Percentiles rank a stretch among this genome's conserved stretches.
Conservation (phyloP, 2,113 vertebrate species). For the Pontoporia blainvillei region DNA sequence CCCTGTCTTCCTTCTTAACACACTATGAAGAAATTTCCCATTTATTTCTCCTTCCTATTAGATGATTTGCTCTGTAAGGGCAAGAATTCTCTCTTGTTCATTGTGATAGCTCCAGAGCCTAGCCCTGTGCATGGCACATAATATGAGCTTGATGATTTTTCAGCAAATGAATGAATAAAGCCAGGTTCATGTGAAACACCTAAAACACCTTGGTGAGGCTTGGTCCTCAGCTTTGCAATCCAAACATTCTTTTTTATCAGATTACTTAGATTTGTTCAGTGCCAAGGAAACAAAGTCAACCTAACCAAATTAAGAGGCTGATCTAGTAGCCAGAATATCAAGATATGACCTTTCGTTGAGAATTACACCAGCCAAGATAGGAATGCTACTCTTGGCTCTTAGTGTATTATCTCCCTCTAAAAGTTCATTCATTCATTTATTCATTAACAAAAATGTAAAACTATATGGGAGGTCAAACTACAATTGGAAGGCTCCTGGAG, state of each 20-base stretch:
- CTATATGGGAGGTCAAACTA: not conserved
- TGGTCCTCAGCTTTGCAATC: not conserved
- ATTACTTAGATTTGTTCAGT: not conserved
- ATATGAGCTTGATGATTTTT: not conserved
- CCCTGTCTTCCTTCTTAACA: not conserved
- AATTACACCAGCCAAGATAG: not conserved
- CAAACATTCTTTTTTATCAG: not conserved
- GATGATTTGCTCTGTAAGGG: not conserved
- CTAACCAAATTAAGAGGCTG: not conserved
- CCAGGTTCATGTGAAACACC: not conserved
- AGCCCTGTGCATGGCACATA: not conserved
- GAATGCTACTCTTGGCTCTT: not conserved
- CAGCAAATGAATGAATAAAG: not conserved
- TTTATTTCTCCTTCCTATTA: not conserved
- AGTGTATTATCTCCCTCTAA: not conserved
- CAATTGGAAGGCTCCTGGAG: not conserved
- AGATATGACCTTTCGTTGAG: not conserved
- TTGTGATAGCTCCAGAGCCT: not conserved
- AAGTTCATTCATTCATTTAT: not conserved
- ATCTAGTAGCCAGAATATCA: not conserved
- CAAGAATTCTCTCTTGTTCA: not conserved
- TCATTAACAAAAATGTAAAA: not conserved
- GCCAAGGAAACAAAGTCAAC: not conserved
- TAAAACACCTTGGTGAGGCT: not conserved
- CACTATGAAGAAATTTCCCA: not conserved